Conservation (phyloP, 2,888 invertebrate genomes). For the Eudasyphora cyanicolor region DNA sequence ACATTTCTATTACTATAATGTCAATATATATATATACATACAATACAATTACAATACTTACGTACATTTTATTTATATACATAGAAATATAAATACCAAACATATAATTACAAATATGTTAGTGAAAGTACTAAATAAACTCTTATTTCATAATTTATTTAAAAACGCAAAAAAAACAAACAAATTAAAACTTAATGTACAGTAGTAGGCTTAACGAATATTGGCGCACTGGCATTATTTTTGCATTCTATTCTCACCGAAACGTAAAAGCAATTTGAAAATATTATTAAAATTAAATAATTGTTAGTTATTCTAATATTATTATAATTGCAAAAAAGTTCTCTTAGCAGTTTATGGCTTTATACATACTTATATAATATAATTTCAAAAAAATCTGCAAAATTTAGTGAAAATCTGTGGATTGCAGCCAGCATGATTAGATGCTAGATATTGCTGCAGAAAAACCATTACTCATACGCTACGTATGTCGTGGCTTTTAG, state of each 20-base stretch:
- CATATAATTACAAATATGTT: constrained; percentile 12
- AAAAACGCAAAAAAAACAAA: constrained; percentile 9
- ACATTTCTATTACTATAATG: constrained; percentile 52
- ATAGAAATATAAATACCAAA: neutral
- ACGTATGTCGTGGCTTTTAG: too few relatives aligned
- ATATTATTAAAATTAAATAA: too few relatives aligned
- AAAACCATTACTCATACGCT: too few relatives aligned
- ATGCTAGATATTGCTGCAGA: too few relatives aligned
- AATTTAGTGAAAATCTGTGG: neutral
- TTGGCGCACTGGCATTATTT: constrained; percentile 43
- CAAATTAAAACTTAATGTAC: constrained; percentile 39
- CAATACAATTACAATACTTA: constrained; percentile 1
- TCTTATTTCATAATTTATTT: too few relatives aligned
- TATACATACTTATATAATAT: neutral
- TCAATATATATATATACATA: constrained; percentile 56
- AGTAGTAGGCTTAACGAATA: constrained; percentile 48
- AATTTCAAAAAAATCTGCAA: neutral
- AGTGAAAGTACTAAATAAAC: neutral
- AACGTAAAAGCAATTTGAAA: too few relatives aligned
- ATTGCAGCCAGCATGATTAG: neutral
- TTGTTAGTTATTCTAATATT: neutral
- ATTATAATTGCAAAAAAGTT: neutral
- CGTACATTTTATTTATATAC: neutral
- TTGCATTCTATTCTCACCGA: neutral
- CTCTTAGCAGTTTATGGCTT: neutral